Base-by-base conservation (phyloP, 2,888 invertebrate genomes). In the Muscina levida region DNA sequence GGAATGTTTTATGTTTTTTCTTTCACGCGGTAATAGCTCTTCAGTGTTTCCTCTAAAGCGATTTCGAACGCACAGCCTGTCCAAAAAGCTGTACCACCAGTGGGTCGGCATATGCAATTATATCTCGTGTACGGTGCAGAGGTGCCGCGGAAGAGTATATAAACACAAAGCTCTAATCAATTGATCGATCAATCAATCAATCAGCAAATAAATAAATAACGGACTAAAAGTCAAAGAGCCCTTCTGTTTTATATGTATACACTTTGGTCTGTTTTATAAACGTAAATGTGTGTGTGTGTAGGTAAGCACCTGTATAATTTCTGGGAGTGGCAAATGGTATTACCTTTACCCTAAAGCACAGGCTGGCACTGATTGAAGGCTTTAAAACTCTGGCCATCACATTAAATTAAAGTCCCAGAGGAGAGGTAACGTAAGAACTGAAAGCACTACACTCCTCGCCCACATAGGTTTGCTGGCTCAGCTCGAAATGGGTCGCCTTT, bases 291-390 rank as follows among this genome's bases (percentile, higher is more conserved):
- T 57, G 44, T 57, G 44, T 0, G 1, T 44, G 39, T 59, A 10
- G 13, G 24, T 5, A 4, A 5, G 31, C 8, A 5, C 31, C 46
- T 46, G n/a, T 8, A 31, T 31, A 31, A 5, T 59, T 19, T 17
- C 22, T 22, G n/a, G 17, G 44, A n/a, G 22, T 24, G 24, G 24
- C 24, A 19, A 26, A 15, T 22, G 51, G 51, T 51, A 24, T 24
- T 22, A 42, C 44, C 46, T 44, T 10, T 42, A 56, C 17, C 48
- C 10, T 56, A 24, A 15, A 24, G 70, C 53, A 15, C 59, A 66
- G 68, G 56, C 67, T 79, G 72, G 70, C 70, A 72, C 48, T 76
- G 76, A 75, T 75, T 74, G 79, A 79, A 75, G 65, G 68, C 57
- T 19, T 22, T 39, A 76, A 66, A 56, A 65, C 17, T 62, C 76